phyloP scores from a whole-genome alignment of 2,888 invertebrate genomes.

The Salticus scenicus region DNA sequence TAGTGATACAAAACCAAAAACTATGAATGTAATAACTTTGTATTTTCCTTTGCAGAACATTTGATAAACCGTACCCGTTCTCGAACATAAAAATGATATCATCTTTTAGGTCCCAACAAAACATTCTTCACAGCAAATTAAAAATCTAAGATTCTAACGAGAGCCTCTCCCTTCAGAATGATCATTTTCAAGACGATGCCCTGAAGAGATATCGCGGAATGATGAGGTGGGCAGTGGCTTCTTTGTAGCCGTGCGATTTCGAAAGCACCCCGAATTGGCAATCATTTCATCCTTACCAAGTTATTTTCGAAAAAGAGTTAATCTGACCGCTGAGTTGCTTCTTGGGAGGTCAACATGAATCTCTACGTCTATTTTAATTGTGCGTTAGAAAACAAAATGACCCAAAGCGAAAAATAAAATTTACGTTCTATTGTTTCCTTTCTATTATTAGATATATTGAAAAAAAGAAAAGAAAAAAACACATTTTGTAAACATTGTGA shows the following conservation, averaged over 20 bases:
- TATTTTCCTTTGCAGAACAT: neutral
- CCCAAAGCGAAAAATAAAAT: neutral
- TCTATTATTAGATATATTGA: too few relatives aligned
- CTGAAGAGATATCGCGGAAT: neutral
- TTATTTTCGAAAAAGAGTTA: neutral
- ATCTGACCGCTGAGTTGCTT: neutral
- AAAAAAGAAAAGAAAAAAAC: too few relatives aligned
- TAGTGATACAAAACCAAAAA: neutral
- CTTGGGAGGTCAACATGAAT: neutral
- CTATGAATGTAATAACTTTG: neutral
- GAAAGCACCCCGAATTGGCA: neutral
- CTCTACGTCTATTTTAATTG: slow-evolving; percentile 1
- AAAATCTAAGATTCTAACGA: neutral
- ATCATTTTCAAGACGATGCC: neutral
- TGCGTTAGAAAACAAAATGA: neutral
- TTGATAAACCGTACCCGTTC: neutral
- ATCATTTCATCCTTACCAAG: neutral
- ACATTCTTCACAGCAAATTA: neutral
- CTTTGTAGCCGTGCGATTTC: neutral
- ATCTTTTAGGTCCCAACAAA: neutral
- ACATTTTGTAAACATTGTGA: too few relatives aligned
- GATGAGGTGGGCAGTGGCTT: neutral
- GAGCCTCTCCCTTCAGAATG: neutral
- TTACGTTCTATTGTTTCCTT: slow-evolving; percentile 1
- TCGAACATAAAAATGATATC: neutral